Evolutionary conservation across 2,888 invertebrate species (phyloP), one percentile per base, ranked within the genome.

Genomic region (Diogma glabrata): DNA sequence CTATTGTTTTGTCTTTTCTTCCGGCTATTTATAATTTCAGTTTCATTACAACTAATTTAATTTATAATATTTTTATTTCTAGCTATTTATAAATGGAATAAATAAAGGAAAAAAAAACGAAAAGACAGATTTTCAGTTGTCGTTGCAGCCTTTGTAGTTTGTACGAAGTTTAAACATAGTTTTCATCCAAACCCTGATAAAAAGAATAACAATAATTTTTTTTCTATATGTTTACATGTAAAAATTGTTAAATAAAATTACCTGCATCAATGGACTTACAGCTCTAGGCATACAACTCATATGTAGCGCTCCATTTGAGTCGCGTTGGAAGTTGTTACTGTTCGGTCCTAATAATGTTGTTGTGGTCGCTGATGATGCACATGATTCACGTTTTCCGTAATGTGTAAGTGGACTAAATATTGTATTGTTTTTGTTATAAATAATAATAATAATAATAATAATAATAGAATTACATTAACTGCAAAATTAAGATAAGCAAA

Each of bases 301-400:
- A 53, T 69, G 67, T 48, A 69, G 54, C 33, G 67, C 64, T 53
- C 67, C 68, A 57, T 66, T 69, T 20, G 69, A 69, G 49, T 66
- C 67, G 14, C 68, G 66, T 66, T 16, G 67, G 67, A 52, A 69
- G 67, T 14, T 69, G 64, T 10, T 47, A 28, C 47, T 47, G 55
- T 65, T 63, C 40, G 66, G 68, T 20, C 75, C 74, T 57, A 86
- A 76, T 57, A 84, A 73, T 5, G 86, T 86, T 12, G 87, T 87
- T 52, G 87, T 86, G 33, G 87, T 87, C 51, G 82, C 78, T 68
- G 87, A 87, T 51, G 86, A 85, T 14, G 84, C 80, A 55, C 84
- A 82, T 4, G 87, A 87, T 68, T 87, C 87, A 54, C 87, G 74
- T 69, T 87, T 87, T 60, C 77, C 74, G 64, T 77, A 79, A 54